Base-by-base conservation (phyloP, 53 echinoderm and acorn worm genomes). In the Glandiceps talaboti region DNA sequence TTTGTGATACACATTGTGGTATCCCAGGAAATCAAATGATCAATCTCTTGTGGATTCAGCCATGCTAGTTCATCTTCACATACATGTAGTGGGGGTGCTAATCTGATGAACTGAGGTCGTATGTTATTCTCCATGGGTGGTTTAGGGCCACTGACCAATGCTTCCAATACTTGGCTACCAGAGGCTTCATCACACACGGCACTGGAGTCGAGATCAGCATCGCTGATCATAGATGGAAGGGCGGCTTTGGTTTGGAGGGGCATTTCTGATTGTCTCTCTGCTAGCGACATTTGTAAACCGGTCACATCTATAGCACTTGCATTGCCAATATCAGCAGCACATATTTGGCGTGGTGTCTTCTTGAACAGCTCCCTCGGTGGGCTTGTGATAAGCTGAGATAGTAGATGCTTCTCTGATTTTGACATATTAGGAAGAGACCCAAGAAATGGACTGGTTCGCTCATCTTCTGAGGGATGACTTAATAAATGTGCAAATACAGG, bases 41-140 rank as follows among this genome's bases (percentile, higher is more conserved):
- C 93, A 1, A 83, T 85, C 75, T 93, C 91, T 26, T 87, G 80
- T 0, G 93, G 97, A 75, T 93, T 93, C 79, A 97, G 77, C 97
- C 97, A 97, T 0, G 92, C 82, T 31, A 97, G 92, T 86, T 95
- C 95, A 83, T 95, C 95, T n/a, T 95, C 95, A 84, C 92, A 92
- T 31, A 96, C 87, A 78, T 96, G 96, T 0, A 92, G 82, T 1
- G 96, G 96, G 14, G 96, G 96, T 0, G 96, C 83, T 33, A 96
- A 76, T 26, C 96, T 86, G 77, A 93, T 92, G 74, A 96, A 90
- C 74, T 96, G 90, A 75, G 96, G 96, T 31, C 88, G 80, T 74
- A 96, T 90, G 77, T 86, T 83, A 0, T 88, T 83, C 28, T 91
- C 87, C 92, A 92, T 90, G 6, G 92, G 91, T 74, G 92, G 81